phyloP scores from a whole-genome alignment of 2,797 vertebrate species.

The Syngnathus acus region DNA sequence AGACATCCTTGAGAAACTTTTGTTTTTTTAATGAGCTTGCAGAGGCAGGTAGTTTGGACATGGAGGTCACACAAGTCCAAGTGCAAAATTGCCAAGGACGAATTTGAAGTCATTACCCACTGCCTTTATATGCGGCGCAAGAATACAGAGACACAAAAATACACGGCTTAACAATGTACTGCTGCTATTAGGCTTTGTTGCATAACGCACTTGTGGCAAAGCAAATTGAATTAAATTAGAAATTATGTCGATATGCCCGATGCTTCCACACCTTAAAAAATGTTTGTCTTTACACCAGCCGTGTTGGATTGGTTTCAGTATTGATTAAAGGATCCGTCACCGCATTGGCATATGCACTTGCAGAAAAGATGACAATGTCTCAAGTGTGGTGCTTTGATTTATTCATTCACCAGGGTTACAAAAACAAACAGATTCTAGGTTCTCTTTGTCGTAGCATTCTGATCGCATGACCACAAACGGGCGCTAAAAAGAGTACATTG shows the following conservation, averaged over 20 bases:
- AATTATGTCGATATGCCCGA: neutral
- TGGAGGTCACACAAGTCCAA: conserved; percentile 24
- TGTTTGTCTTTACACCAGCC: too few species aligned
- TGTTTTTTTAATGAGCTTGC: conserved; percentile 45
- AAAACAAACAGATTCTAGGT: conserved; percentile 2
- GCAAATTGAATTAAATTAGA: neutral
- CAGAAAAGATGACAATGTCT: neutral
- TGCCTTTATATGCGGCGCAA: conserved; percentile 9
- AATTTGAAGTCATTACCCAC: conserved; percentile 22
- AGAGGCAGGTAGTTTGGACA: conserved; percentile 36
- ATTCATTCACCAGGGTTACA: conserved; percentile 4
- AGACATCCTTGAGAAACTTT: conserved; percentile 52
- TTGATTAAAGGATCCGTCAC: neutral
- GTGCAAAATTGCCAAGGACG: neutral
- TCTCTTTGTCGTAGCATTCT: neutral
- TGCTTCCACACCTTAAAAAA: neutral
- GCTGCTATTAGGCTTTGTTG: conserved; percentile 15
- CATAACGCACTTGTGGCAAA: conserved; percentile 9
- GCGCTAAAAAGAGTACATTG: neutral
- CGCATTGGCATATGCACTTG: neutral
- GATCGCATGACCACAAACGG: neutral
- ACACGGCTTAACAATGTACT: conserved; percentile 10
- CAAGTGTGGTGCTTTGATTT: conserved; percentile 1
- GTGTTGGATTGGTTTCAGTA: neutral
- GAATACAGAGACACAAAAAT: conserved; percentile 7